phyloP scores from a whole-genome alignment of 2,888 invertebrate species.

The Lasius fuliginosus region DNA sequence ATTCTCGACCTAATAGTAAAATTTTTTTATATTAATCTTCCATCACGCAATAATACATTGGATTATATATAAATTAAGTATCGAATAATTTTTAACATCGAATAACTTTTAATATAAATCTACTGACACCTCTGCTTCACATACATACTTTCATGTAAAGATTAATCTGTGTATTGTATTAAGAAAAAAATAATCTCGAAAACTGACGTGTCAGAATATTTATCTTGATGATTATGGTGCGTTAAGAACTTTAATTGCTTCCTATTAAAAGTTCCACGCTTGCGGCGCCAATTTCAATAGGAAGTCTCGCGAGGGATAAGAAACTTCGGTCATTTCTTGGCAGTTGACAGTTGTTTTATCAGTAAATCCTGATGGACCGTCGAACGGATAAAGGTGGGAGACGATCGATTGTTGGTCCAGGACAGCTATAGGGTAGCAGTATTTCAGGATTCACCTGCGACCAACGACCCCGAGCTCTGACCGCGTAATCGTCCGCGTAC shows the following conservation, averaged over 20 bases:
- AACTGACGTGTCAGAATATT: background rate
- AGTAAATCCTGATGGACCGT: conserved; percentile 12
- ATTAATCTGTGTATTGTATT: too few relatives aligned
- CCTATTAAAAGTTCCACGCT: conserved; percentile 22
- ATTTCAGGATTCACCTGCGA: conserved; percentile 75
- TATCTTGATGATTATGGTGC: background rate
- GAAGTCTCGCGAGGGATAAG: background rate
- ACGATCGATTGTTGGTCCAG: conserved; percentile 13
- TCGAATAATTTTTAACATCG: background rate
- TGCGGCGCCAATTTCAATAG: conserved; percentile 3
- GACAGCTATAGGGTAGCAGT: conserved; percentile 62
- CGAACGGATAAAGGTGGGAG: background rate
- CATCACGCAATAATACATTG: background rate
- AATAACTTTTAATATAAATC: conserved; percentile 1
- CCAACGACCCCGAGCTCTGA: conserved; percentile 75
- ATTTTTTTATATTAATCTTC: background rate
- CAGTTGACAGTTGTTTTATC: conserved; percentile 16
- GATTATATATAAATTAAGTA: background rate
- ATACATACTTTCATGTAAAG: background rate
- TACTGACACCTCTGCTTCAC: background rate
- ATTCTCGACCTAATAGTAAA: background rate
- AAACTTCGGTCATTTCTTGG: conserved; percentile 11
- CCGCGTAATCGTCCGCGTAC: conserved; percentile 67
- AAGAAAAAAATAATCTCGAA: background rate
- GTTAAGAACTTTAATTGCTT: conserved; percentile 23